Percentiles rank a stretch among this genome's conserved stretches.
Evolutionary conservation across 2,888 invertebrate species (phyloP).

Genomic region (Conchocele bisecta): DNA sequence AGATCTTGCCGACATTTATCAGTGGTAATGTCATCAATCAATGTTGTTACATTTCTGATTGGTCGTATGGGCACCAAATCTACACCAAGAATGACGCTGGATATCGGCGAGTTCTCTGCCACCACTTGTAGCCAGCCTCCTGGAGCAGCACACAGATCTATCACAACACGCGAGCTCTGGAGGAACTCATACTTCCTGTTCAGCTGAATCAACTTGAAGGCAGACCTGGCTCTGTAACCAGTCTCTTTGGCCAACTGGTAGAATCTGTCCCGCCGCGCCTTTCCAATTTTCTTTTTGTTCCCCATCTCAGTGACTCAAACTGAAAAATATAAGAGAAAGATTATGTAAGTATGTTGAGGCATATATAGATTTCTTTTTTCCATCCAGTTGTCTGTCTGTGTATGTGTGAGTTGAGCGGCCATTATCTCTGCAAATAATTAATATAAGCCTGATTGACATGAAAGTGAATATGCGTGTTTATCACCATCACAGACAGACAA

Average conservation of each 20-base stretch:
- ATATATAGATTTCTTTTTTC: too few species aligned
- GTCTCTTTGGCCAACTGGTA: slow-evolving; percentile 99
- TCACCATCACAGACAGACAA: too few species aligned
- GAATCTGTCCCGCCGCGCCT: slow-evolving; percentile 98
- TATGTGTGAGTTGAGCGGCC: too few species aligned
- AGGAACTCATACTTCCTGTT: slow-evolving; percentile 98
- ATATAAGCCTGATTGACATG: too few species aligned
- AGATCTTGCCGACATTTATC: slow-evolving; percentile 91
- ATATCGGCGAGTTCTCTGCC: slow-evolving; percentile 97
- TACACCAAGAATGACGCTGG: slow-evolving; percentile 96
- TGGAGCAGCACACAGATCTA: slow-evolving; percentile 99
- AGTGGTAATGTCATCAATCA: slow-evolving; percentile 98
- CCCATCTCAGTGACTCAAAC: slow-evolving; percentile 71
- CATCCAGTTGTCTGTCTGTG: too few species aligned
- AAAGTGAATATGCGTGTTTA: too few species aligned
- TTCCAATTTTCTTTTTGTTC: slow-evolving; percentile 95
- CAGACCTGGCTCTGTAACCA: slow-evolving; percentile 97
- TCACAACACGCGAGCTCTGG: slow-evolving; percentile 96
- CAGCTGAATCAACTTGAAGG: slow-evolving; percentile 99
- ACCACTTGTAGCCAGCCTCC: slow-evolving; percentile 99
- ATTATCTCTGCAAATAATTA: too few species aligned
- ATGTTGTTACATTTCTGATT: slow-evolving; percentile 93
- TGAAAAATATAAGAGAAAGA: too few species aligned
- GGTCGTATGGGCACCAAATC: slow-evolving; percentile 97
- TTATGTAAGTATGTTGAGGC: too few species aligned